Evolutionary conservation across 1,140 invertebrate genomes (phyloP).

Genomic region (Nixonia krombeini): DNA sequence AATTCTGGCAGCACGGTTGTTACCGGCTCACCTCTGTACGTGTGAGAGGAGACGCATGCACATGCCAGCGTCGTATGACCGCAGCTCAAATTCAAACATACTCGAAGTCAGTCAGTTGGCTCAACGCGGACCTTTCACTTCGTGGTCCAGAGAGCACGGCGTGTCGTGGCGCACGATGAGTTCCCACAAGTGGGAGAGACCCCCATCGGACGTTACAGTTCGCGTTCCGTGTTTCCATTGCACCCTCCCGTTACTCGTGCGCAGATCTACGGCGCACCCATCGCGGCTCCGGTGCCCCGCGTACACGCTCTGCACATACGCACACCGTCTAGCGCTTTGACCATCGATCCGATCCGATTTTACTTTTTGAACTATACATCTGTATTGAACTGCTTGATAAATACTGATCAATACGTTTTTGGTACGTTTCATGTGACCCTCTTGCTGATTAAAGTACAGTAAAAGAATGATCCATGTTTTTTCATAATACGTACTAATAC

Average conservation of each 20-base stretch:
- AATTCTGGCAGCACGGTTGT: too few relatives aligned
- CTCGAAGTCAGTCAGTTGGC: slow-evolving; percentile 57
- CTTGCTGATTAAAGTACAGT: too few relatives aligned
- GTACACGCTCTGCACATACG: slow-evolving; percentile 14
- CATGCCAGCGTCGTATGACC: slow-evolving; percentile 27
- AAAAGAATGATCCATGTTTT: too few relatives aligned
- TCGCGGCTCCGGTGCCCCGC: slow-evolving; percentile 15
- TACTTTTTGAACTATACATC: too few relatives aligned
- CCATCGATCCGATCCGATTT: too few relatives aligned
- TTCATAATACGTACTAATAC: too few relatives aligned
- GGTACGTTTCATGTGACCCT: too few relatives aligned
- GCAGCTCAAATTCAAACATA: slow-evolving; percentile 55
- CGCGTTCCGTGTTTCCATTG: slow-evolving; percentile 52
- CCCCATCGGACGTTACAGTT: slow-evolving; percentile 61
- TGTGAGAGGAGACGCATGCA: neutral
- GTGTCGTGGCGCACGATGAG: slow-evolving; percentile 59
- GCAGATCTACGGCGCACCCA: slow-evolving; percentile 38
- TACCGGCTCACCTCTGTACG: too few relatives aligned
- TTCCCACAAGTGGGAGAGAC: slow-evolving; percentile 65
- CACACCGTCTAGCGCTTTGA: neutral
- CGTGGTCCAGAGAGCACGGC: slow-evolving; percentile 68
- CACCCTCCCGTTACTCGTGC: slow-evolving; percentile 29
- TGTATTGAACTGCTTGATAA: too few relatives aligned
- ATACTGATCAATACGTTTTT: too few relatives aligned
- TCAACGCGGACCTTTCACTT: slow-evolving; percentile 68